These are phyloP conservation scores for Serranus cabrilla DNA, from an alignment of 2,797 vertebrate species.

Conservation along the genomic window DNA sequence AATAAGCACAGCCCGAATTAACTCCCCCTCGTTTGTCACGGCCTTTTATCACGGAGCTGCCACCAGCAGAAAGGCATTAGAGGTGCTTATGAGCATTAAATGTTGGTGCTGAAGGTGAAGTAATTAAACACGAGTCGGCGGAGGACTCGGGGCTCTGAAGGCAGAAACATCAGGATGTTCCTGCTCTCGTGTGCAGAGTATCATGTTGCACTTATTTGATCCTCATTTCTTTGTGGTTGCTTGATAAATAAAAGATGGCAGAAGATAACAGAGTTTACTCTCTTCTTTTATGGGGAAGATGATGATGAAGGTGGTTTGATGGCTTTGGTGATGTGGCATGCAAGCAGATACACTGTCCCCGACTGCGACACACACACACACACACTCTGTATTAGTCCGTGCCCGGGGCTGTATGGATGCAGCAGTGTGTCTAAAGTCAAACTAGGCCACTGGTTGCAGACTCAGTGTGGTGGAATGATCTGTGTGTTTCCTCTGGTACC, in stretches of 20 bases:
- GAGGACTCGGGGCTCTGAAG: neutral
- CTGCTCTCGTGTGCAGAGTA: neutral
- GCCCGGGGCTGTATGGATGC: conserved; percentile 24
- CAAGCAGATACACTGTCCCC: neutral
- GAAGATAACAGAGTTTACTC: neutral
- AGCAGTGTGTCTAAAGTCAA: conserved; percentile 49
- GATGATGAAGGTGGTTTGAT: neutral
- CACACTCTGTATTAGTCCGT: neutral
- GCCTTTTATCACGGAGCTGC: conserved; percentile 42
- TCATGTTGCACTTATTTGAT: neutral
- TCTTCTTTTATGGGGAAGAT: no score
- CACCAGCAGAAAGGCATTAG: conserved; percentile 6
- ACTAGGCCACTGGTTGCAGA: conserved; percentile 36
- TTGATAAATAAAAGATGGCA: neutral
- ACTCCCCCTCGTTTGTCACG: conserved; percentile 34
- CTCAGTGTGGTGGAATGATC: neutral
- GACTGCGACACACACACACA: neutral
- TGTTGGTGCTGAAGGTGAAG: conserved; percentile 17
- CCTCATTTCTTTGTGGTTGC: neutral
- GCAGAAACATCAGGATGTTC: neutral
- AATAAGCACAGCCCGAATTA: conserved; percentile 42
- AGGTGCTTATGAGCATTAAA: neutral
- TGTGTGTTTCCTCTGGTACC: no score
- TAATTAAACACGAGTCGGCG: conserved; percentile 18
- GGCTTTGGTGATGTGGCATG: neutral